Base-by-base conservation (phyloP, 2,797 vertebrate genomes). In the Hozukius guyotensis region DNA sequence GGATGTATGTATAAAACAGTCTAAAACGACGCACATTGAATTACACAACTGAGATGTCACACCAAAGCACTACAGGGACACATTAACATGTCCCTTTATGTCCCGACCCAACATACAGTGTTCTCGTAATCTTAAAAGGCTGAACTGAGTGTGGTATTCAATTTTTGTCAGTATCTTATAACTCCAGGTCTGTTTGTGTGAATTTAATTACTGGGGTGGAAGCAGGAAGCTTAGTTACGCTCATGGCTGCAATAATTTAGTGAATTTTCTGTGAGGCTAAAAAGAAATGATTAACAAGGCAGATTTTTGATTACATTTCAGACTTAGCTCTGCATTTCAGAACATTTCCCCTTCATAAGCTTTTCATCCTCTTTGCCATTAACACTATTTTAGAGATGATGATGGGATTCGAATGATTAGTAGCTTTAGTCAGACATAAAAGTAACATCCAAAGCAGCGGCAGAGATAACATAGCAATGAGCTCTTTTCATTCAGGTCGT, bases 291-390 rank as follows among this genome's bases (percentile, higher is more conserved):
- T 86, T 89, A 89, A 85, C 63, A 64, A 84, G 68, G 71, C 77
- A 82, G 84, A 89, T 85, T 88, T 88, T 84, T 88, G 74, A 92
- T 46, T 65, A 46, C 75, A 83, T 87, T 81, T 83, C 57, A 78
- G 80, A 88, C 86, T 49, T 49, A 49, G 16, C 46, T 49, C 36
- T 65, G 36, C 75, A 83, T 87, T 81, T 83, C 57, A 76, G 81
- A 88, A 88, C 75, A 74, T 84, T 89, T 79, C 74, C 83, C 65
- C 67, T 65, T 74, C 66, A 27, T 75, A 75, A 87, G 73, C 78
- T 84, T 86, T 81, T 86, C 68, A 87, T 80, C 81, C 70, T 76
- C 57, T 84, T 82, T 80, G 62, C 82, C 53, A 71, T 32, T 25
- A 77, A 36, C 31, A 77, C 82, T 87, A 69, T 77, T 87, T 81